A percentile compares a stretch with the other conserved stretches of the same genome.
Conservation (phyloP, 1,140 invertebrate species). For the Heliconius nattereri region DNA sequence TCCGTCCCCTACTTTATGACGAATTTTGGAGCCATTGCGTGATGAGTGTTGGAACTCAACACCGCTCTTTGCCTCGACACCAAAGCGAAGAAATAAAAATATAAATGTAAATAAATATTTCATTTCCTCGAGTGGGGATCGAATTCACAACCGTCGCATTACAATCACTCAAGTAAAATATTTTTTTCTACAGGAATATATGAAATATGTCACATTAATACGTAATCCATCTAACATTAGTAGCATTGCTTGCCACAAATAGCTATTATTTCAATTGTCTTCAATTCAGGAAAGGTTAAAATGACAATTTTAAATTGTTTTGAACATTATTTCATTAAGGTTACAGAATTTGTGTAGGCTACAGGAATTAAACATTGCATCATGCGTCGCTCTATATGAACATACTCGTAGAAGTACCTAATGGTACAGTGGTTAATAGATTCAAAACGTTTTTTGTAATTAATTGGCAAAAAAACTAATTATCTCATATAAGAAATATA, state of each 20-base stretch:
- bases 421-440: background rate
- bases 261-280: constrained; percentile 47
- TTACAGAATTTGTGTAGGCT: constrained; percentile 34
- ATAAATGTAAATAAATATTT: too few relatives aligned
- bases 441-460: too few relatives aligned
- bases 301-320: constrained; percentile 56
- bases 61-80: too few relatives aligned
- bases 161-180: background rate
- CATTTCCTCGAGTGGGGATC: too few relatives aligned
- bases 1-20: too few relatives aligned
- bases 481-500: too few relatives aligned
- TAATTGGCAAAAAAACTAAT: too few relatives aligned
- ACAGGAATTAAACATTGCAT: constrained; percentile 32
- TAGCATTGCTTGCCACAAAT: background rate
- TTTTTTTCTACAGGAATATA: background rate
- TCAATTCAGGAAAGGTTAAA: constrained; percentile 46
- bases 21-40: too few relatives aligned
- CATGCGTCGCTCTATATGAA: constrained; percentile 10
- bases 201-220: background rate
- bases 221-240: constrained; percentile 12
- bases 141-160: too few relatives aligned
- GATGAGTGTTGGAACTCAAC: too few relatives aligned
- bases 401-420: background rate
- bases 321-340: constrained; percentile 63
- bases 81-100: too few relatives aligned